These are phyloP conservation scores for Suricata suricatta DNA, from an alignment of 2,113 vertebrate species.

Conservation along the genomic window DNA sequence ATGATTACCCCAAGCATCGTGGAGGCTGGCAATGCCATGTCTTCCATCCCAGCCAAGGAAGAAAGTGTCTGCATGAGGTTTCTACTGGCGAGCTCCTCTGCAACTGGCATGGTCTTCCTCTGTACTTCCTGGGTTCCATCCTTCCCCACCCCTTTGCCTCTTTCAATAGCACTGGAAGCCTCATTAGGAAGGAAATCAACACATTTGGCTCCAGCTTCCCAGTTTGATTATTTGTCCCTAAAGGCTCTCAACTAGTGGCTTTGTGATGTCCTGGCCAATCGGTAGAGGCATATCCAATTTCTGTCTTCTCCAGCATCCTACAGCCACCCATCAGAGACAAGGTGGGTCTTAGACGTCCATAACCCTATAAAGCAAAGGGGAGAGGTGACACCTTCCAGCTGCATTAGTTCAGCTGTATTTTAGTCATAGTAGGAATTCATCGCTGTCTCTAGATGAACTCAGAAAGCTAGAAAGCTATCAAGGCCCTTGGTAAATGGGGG, in stretches of 20 bases:
- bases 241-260: not conserved
- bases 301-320: not conserved
- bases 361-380: not conserved
- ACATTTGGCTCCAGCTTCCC: not conserved
- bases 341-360: not conserved
- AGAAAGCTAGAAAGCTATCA: not conserved
- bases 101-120: not conserved
- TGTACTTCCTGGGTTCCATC: fast-evolving
- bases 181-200: not conserved
- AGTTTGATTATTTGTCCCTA: not conserved
- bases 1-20: not conserved
- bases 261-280: not conserved
- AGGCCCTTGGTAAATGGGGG: not conserved
- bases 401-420: not conserved
- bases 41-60: not conserved
- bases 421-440: not conserved
- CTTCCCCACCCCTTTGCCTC: not conserved
- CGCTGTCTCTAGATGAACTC: not conserved
- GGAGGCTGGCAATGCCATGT: too few relatives aligned
- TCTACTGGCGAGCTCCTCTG: not conserved
- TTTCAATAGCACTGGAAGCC: not conserved
- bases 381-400: not conserved
- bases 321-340: not conserved
- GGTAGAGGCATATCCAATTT: not conserved
- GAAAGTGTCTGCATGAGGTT: not conserved